Percentiles rank a stretch among this genome's conserved stretches.
Conservation (phyloP, 2,797 vertebrate species). For the Xiphophorus birchmanni region DNA sequence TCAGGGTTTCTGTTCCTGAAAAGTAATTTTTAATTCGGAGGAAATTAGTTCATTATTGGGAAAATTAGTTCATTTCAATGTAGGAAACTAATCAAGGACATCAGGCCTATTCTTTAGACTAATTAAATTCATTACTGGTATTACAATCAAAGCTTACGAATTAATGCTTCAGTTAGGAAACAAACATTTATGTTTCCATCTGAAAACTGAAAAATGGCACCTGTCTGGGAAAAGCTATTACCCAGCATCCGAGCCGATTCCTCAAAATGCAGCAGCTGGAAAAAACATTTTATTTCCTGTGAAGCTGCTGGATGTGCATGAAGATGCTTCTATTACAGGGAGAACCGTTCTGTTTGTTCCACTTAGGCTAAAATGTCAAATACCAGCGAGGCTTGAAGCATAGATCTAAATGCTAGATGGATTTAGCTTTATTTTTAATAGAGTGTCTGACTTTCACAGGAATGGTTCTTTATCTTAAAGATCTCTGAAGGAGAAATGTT, state of each 20-base stretch:
- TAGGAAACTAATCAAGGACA: constrained; percentile 18
- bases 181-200: constrained; percentile 3
- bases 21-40: constrained; percentile 2
- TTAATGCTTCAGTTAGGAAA: constrained; percentile 8
- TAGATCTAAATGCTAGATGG: constrained; percentile 1
- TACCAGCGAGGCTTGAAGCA: not conserved
- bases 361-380: constrained; percentile 11
- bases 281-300: constrained; percentile 13
- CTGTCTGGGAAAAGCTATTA: not conserved
- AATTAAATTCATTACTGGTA: constrained; percentile 37
- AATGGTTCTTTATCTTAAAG: not conserved
- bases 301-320: constrained; percentile 6
- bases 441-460: not conserved
- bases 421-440: constrained; percentile 1
- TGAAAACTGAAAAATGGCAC: constrained; percentile 1
- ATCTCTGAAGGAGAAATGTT: constrained; percentile 8
- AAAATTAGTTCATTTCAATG: constrained; percentile 26
- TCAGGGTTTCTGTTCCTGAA: constrained; percentile 23
- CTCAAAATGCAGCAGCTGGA: not conserved
- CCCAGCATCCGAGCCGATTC: constrained; percentile 10
- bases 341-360: constrained; percentile 1
- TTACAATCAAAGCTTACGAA: constrained; percentile 32
- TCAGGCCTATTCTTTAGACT: constrained; percentile 23
- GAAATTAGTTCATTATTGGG: constrained; percentile 43
- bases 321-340: constrained; percentile 3